Evolutionary conservation across 1,140 invertebrate species (phyloP).

Genomic region (Drosophila orosa): DNA sequence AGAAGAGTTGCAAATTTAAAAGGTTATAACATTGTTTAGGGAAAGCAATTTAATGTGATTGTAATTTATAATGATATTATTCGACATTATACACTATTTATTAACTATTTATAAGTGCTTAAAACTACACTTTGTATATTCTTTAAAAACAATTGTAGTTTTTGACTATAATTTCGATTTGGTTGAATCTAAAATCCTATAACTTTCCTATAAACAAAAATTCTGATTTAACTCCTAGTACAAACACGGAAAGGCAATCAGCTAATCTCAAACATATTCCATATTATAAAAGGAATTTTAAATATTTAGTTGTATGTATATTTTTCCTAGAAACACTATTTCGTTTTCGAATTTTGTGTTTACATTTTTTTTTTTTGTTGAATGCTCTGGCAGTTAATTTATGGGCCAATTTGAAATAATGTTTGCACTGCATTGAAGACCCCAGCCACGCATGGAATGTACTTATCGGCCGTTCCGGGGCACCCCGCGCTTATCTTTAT

Average conservation of each 20-base stretch:
- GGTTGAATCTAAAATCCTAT: too few relatives aligned
- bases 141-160: too few relatives aligned
- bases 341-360: not conserved
- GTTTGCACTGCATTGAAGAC: slow-evolving; percentile 25
- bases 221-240: not conserved
- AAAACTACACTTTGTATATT: not conserved
- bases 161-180: too few relatives aligned
- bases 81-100: not conserved
- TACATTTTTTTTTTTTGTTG: slow-evolving; percentile 1
- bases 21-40: not conserved
- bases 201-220: not conserved
- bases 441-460: slow-evolving; percentile 3
- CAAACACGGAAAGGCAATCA: not conserved
- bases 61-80: not conserved
- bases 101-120: not conserved
- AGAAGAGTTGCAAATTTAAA: not conserved
- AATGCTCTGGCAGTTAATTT: slow-evolving; percentile 28
- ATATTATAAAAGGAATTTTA: not conserved
- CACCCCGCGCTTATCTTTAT: slow-evolving; percentile 60
- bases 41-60: not conserved
- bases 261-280: not conserved
- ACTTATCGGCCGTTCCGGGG: slow-evolving; percentile 36
- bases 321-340: not conserved
- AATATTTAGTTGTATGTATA: too few relatives aligned
- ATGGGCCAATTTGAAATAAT: slow-evolving; percentile 37